Percentiles rank a stretch among this genome's conserved stretches.
These are phyloP conservation scores for Orestias chungarensis DNA, from an alignment of 2,797 vertebrate species.

Conservation along the genomic window DNA sequence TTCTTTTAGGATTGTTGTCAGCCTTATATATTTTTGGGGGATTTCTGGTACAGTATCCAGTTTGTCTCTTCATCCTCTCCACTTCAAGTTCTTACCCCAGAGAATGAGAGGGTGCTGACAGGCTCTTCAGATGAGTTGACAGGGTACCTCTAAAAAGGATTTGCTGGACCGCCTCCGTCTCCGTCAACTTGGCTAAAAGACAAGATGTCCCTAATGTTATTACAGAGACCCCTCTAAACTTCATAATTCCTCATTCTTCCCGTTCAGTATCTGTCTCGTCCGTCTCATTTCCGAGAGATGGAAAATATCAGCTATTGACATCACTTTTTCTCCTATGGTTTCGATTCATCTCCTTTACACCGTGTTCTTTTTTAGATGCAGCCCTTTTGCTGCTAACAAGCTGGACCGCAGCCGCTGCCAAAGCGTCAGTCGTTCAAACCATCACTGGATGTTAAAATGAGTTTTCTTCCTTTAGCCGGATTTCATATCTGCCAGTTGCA, in stretches of 20 bases:
- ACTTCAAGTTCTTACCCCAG: constrained; percentile 24
- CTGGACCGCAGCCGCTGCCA: constrained; percentile 30
- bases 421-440: constrained; percentile 29
- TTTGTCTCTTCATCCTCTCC: constrained; percentile 13
- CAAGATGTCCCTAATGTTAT: constrained; percentile 22
- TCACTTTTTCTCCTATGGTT: constrained; percentile 1
- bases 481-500: constrained; percentile 24
- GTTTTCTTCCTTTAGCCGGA: constrained; percentile 23
- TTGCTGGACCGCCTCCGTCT: constrained; percentile 27
- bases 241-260: constrained; percentile 8
- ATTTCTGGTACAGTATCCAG: constrained; percentile 4
- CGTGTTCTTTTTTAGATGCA: constrained; percentile 7
- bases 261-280: constrained; percentile 4
- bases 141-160: constrained; percentile 47
- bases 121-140: constrained; percentile 34
- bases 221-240: neutral
- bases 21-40: constrained; percentile 9
- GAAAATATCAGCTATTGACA: constrained; percentile 14
- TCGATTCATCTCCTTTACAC: constrained; percentile 6
- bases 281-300: neutral
- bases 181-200: constrained; percentile 35
- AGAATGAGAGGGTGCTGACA: constrained; percentile 31
- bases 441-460: constrained; percentile 31
- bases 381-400: constrained; percentile 21
- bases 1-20: constrained; percentile 4